Evolutionary conservation across 2,888 invertebrate genomes (phyloP), one percentile per base, ranked within the genome.

Genomic region (Amorpha juglandis): DNA sequence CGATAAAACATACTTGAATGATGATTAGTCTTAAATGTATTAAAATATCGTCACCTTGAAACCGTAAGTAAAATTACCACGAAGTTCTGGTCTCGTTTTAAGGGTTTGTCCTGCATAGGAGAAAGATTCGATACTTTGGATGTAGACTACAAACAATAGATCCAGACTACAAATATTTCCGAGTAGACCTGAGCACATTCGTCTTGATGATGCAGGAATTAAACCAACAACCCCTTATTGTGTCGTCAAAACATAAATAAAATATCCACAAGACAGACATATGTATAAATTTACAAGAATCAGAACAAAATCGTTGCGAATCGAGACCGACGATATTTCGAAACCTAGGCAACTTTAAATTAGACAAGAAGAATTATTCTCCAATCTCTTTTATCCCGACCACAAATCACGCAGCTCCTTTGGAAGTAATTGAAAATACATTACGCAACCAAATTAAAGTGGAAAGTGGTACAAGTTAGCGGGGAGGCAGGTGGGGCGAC

Each of bases 401-500:
- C 92, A 92, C 92, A 92, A 93, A 93, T 92, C 92, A 91, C 86
- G 78, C 79, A 74, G 84, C 89, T 89, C 86, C 90, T 91, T 86
- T 87, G 86, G 87, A 90, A 88, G 91, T 92, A 93, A 93, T 93
- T 92, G 93, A 92, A 93, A 93, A 93, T 92, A 92, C 92, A 93
- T 93, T 93, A 92, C 92, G 91, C 88, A 92, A 92, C 92, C 93
- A 93, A 93, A 93, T 93, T 93, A 92, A 92, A 92, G 90, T 91
- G 89, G 91, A 88, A 90, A 92, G 88, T 91, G 91, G 92, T 91
- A 91, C 91, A 91, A 92, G 91, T 92, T 90, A 82, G 84, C 86
- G 84, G 88, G 87, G 87, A 80, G 88, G 90, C 91, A 92, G 93
- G 92, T 91, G 92, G 87, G 76, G 87, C 86, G 87, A 87, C 91